Conservation (phyloP, 2,113 vertebrate genomes). For the Austrofundulus limnaeus region DNA sequence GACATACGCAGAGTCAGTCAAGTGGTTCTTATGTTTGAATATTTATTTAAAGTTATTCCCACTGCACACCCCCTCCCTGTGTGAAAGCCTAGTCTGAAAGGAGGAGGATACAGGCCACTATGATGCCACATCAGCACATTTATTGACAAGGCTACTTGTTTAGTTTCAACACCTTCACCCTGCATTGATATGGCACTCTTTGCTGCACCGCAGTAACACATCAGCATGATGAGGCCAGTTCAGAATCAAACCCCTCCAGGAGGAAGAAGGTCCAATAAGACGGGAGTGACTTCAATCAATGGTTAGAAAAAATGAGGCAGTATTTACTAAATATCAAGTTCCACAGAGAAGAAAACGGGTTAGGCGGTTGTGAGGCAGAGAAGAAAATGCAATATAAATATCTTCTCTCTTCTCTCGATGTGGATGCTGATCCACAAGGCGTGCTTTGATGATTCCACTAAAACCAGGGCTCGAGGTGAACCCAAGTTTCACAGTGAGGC, state of each 20-base stretch:
- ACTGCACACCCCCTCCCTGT: slow-evolving; percentile 57
- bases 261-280: slow-evolving; percentile 36
- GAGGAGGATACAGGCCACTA: slow-evolving; percentile 88
- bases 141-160: slow-evolving; percentile 71
- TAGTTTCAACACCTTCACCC: slow-evolving; percentile 48
- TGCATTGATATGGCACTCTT: slow-evolving; percentile 69
- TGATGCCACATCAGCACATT: slow-evolving; percentile 84
- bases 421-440: slow-evolving; percentile 52
- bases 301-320: slow-evolving; percentile 43
- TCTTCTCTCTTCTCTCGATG: slow-evolving; percentile 49
- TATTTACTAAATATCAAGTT: slow-evolving; percentile 54
- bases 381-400: slow-evolving; percentile 47
- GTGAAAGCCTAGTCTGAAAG: slow-evolving; percentile 84
- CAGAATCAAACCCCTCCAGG: slow-evolving; percentile 11
- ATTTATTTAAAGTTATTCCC: slow-evolving; percentile 74
- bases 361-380: slow-evolving; percentile 31
- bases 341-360: slow-evolving; percentile 34
- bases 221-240: slow-evolving; percentile 56
- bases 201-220: slow-evolving; percentile 60
- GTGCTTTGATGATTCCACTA: slow-evolving; percentile 64
- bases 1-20: slow-evolving; percentile 17
- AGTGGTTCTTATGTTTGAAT: slow-evolving; percentile 40
- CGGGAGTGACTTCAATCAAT: slow-evolving; percentile 37
- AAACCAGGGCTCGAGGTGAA: slow-evolving; percentile 37
- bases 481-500: slow-evolving; percentile 63